Percentiles rank a stretch among this genome's conserved stretches.
Evolutionary conservation across 2,113 vertebrate genomes (phyloP).

Genomic region (Nibea albiflora): DNA sequence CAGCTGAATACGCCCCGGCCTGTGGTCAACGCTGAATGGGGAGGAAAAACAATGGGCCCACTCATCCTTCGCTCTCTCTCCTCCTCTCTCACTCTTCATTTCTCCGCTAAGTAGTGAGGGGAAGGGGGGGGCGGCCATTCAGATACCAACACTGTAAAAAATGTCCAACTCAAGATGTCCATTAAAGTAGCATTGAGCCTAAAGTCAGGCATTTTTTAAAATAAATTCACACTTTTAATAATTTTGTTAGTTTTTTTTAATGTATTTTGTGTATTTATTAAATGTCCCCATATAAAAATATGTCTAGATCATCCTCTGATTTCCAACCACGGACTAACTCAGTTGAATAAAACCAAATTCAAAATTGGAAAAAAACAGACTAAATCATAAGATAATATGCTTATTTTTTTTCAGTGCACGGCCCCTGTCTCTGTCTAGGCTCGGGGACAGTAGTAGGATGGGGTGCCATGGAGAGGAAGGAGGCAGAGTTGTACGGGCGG

Average conservation of each 20-base stretch:
- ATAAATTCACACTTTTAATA: background rate
- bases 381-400: background rate
- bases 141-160: constrained; percentile 39
- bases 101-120: constrained; percentile 20
- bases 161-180: background rate
- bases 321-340: background rate
- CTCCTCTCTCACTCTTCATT: constrained; percentile 43
- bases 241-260: background rate
- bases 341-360: background rate
- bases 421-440: constrained; percentile 27
- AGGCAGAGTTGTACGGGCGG: constrained; percentile 54
- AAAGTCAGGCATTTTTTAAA: background rate
- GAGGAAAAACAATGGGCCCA: constrained; percentile 85
- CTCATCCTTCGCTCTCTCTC: constrained; percentile 78
- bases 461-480: constrained; percentile 62
- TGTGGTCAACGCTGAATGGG: constrained; percentile 78
- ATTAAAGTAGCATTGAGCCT: background rate
- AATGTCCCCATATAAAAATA: background rate
- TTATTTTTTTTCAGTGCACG: background rate
- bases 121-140: background rate
- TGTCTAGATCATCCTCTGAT: too few species aligned
- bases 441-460: constrained; percentile 47
- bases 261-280: background rate
- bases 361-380: background rate
- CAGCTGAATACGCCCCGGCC: constrained; percentile 82